Conservation (phyloP, 2,113 vertebrate species). For the Guaruba guarouba region DNA sequence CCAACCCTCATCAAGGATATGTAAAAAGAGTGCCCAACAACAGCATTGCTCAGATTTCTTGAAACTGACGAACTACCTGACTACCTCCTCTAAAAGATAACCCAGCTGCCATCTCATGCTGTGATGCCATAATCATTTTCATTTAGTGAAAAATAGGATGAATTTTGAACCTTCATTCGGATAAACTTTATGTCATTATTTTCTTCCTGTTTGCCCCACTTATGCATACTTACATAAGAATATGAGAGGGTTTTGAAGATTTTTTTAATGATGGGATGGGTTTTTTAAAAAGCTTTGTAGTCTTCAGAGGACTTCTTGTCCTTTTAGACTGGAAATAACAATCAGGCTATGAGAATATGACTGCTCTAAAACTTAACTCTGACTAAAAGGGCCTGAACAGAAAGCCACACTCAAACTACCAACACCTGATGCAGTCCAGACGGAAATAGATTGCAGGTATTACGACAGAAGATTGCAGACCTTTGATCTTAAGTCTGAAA, state of each 20-base stretch:
- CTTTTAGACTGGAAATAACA: neutral
- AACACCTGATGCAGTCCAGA: neutral
- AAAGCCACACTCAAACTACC: neutral
- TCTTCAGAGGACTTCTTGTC: neutral
- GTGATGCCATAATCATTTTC: neutral
- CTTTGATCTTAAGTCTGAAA: neutral
- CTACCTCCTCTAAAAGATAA: neutral
- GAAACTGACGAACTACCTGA: neutral
- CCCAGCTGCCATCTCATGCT: neutral
- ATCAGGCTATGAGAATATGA: neutral
- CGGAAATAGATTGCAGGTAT: neutral
- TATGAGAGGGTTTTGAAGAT: neutral
- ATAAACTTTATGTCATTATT: neutral
- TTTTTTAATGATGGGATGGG: neutral
- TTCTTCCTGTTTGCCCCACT: neutral
- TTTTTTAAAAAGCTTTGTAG: neutral
- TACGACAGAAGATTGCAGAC: neutral
- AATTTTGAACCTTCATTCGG: neutral
- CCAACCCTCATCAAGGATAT: neutral
- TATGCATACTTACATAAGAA: neutral
- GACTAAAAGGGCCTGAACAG: neutral
- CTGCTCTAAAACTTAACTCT: neutral
- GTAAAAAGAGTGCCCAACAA: neutral
- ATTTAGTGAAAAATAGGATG: neutral
- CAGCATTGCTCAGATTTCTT: neutral